Percentiles rank a stretch among this genome's conserved stretches.
Conservation (phyloP, 1,140 invertebrate species). For the Lamellibrachia luymesi region DNA sequence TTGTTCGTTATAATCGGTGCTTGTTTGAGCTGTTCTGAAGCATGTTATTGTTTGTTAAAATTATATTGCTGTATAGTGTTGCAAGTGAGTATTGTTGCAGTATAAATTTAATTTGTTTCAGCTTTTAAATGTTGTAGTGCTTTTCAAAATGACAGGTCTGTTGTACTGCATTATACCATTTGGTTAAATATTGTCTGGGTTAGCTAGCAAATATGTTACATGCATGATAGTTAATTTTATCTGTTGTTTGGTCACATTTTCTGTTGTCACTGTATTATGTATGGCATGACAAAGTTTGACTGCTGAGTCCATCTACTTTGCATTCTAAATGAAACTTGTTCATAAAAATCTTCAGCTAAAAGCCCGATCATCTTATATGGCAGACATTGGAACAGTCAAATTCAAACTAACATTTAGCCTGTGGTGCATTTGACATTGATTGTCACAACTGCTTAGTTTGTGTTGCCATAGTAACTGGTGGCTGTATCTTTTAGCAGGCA, state of each 20-base stretch:
- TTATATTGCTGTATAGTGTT: background rate
- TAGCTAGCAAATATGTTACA: background rate
- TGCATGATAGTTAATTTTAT: slow-evolving; percentile 5
- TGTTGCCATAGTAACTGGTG: background rate
- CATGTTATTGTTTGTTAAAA: background rate
- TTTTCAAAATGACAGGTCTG: background rate
- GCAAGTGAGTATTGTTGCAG: background rate
- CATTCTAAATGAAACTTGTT: background rate
- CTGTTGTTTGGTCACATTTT: background rate
- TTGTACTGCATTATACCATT: background rate
- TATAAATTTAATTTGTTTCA: background rate
- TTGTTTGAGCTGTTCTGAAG: background rate
- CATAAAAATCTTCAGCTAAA: background rate
- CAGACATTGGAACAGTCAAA: background rate
- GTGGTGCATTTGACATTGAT: background rate
- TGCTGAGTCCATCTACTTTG: background rate
- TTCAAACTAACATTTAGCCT: no score
- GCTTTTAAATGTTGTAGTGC: background rate
- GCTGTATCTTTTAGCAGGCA: background rate
- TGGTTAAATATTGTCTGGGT: background rate
- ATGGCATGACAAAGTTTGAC: background rate
- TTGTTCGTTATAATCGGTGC: background rate
- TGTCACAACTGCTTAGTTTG: background rate
- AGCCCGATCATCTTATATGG: background rate
- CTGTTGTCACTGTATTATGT: background rate